Conservation (phyloP, 2,797 vertebrate species). For the Oceanodroma leucorhoa region DNA sequence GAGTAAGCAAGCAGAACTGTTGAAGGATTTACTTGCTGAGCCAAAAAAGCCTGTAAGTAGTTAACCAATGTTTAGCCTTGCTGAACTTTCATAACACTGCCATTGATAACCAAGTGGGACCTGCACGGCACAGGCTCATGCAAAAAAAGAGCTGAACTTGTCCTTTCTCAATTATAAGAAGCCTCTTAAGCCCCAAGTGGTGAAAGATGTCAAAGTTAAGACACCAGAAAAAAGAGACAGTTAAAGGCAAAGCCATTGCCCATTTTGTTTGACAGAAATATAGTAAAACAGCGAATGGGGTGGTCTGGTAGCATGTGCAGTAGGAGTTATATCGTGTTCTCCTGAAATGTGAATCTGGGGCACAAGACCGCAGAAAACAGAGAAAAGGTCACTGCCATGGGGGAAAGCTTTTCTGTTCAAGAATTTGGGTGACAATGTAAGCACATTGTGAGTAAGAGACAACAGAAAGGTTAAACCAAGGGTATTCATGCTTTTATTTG, state of each 20-base stretch:
- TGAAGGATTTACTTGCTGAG: constrained; percentile 40
- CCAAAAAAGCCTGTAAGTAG: constrained; percentile 10
- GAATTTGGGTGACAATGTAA: neutral
- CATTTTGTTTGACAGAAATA: neutral
- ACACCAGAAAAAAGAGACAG: neutral
- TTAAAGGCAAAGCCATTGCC: neutral
- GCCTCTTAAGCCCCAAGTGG: neutral
- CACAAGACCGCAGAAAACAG: neutral
- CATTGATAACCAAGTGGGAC: constrained; percentile 22
- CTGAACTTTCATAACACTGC: constrained; percentile 2
- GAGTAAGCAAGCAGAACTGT: constrained; percentile 5
- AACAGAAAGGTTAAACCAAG: neutral
- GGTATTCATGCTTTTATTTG: neutral
- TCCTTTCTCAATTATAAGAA: constrained; percentile 5
- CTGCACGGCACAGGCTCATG: neutral
- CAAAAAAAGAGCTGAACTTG: neutral
- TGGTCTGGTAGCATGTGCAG: neutral
- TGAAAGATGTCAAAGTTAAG: constrained; percentile 29
- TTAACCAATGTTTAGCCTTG: neutral
- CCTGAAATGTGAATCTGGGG: neutral
- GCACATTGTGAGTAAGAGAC: neutral
- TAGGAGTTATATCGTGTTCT: neutral
- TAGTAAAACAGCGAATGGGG: neutral
- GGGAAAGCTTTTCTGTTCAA: neutral
- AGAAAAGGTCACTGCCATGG: neutral